Evolutionary conservation across 2,797 vertebrate genomes (phyloP), one percentile per base, ranked within the genome.

Genomic region (Gallinago stenura): DNA sequence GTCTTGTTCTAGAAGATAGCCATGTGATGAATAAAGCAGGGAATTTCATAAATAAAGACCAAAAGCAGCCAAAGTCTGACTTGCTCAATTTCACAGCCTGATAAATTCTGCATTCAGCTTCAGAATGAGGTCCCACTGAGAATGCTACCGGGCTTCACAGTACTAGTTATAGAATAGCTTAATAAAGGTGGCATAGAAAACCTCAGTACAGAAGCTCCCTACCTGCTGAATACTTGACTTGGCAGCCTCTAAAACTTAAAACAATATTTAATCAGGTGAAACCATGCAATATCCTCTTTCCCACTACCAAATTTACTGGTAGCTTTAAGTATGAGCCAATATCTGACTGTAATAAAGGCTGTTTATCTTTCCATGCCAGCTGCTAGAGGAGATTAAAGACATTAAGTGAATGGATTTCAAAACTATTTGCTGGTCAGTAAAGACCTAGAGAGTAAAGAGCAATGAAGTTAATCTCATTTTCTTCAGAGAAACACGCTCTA

Each of bases 71-170:
- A 8, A 84, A 64, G 24, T n/a, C 31, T 72, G 33, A 39, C 31
- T 88, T 65, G 72, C 24, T 65, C 26, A 46, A 17, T 54, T 78
- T 17, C 48, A 77, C 4, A 80, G 46, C 15, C 58, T 14, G 62
- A 57, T 56, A 0, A 0, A 43, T 41, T 58, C 51, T 70, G 51
- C 28, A 43, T 9, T 48, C 5, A 22, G 12, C 10, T 60, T 45
- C n/a, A 19, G 48, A 33, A 76, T 56, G 28, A 76, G 16, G 58
- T 58, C 43, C 81, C 35, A 57, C 1, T 54, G 37, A 84, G 56
- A 53, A 85, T 2, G 12, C 7, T 14, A 80, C 8, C 25, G 76
- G 26, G 43, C 14, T 77, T 88, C 64, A 51, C 1, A 6, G 8
- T 33, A 31, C 41, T 61, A 10, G 64, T 73, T 64, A 87, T 21